A percentile compares a stretch with the other conserved stretches of the same genome.
Evolutionary conservation across 2,888 invertebrate genomes (phyloP).

Genomic region (Rhimphoctona megacephalus): DNA sequence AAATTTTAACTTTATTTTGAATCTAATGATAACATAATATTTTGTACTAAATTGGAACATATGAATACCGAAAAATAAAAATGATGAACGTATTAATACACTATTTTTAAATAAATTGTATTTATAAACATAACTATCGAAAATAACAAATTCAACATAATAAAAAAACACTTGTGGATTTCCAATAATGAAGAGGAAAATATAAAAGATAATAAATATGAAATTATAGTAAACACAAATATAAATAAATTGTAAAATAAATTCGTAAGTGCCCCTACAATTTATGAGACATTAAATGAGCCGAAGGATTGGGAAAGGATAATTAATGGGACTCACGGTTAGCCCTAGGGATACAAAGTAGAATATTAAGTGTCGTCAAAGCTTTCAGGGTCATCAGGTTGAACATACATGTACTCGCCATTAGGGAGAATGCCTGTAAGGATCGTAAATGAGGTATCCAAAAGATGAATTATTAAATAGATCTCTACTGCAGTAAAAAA

Average conservation of each 20-base stretch:
- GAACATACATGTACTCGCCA: constrained; percentile 80
- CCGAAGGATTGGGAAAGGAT: constrained; percentile 42
- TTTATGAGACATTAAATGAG: not conserved
- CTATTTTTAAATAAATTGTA: not conserved
- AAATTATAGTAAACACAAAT: no score
- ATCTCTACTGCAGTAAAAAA: no score
- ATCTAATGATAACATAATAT: no score
- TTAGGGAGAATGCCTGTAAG: constrained; percentile 79
- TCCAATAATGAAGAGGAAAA: no score
- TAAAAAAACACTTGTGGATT: not conserved
- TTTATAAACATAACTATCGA: not conserved
- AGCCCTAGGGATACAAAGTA: constrained; percentile 47
- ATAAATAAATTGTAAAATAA: no score
- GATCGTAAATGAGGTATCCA: constrained; percentile 44
- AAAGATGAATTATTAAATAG: constrained; percentile 33
- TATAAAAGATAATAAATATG: no score
- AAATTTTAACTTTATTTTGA: no score
- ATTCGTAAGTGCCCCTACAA: no score
- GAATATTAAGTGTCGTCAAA: constrained; percentile 66
- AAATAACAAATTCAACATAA: not conserved
- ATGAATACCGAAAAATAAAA: no score
- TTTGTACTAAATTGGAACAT: no score
- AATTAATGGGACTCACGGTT: constrained; percentile 62
- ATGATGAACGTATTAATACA: no score
- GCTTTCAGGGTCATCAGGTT: constrained; percentile 72